These are phyloP conservation scores for Ruditapes philippinarum DNA, from an alignment of 1,140 invertebrate genomes.

Conservation along the genomic window DNA sequence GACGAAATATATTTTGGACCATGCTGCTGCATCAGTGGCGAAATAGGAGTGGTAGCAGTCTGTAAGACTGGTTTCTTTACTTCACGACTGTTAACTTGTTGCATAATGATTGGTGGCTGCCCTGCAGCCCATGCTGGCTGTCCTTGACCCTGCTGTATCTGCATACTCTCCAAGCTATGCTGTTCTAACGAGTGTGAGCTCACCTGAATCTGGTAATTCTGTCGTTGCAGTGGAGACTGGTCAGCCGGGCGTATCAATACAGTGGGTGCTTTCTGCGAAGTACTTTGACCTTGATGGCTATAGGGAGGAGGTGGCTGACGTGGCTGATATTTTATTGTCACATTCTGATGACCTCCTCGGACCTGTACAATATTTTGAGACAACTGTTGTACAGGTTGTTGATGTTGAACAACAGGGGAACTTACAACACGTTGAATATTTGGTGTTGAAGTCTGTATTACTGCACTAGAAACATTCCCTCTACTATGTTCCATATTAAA, in stretches of 20 bases:
- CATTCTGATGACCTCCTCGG: constrained; percentile 24
- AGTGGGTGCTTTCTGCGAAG: constrained; percentile 92
- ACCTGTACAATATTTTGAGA: constrained; percentile 35
- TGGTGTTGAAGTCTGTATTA: constrained; percentile 46
- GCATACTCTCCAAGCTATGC: constrained; percentile 49
- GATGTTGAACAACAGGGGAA: constrained; percentile 41
- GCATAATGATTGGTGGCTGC: constrained; percentile 97
- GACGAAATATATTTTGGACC: constrained; percentile 94
- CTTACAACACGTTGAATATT: constrained; percentile 50
- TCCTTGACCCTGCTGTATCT: constrained; percentile 83
- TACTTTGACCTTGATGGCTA: constrained; percentile 90
- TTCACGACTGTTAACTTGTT: constrained; percentile 95
- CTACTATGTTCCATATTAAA: constrained; percentile 42
- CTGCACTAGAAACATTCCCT: constrained; percentile 25
- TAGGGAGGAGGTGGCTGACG: constrained; percentile 73
- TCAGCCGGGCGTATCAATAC: constrained; percentile 44
- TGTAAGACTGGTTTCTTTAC: constrained; percentile 97
- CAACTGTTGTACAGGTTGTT: constrained; percentile 23
- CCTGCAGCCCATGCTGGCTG: constrained; percentile 86
- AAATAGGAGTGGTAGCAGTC: constrained; percentile 92
- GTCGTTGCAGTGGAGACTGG: constrained; percentile 29
- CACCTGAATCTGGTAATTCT: constrained; percentile 57
- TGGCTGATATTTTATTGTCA: constrained; percentile 69
- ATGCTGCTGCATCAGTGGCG: constrained; percentile 83
- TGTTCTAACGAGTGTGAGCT: constrained; percentile 21